These are phyloP conservation scores for Machimus rusticus DNA, from an alignment of 2,888 invertebrate genomes.

Conservation along the genomic window DNA sequence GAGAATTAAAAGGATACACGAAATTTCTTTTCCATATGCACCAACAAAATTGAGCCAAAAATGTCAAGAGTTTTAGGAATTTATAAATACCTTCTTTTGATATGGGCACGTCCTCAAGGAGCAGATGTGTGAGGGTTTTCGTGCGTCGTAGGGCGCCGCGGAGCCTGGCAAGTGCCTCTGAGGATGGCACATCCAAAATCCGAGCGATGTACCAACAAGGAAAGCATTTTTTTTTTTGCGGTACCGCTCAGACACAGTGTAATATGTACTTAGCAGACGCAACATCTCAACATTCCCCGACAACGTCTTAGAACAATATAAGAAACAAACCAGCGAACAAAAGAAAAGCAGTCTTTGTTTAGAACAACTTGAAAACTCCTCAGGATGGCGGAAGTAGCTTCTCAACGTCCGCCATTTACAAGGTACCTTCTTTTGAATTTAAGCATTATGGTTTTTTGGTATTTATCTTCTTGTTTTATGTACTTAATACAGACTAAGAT, in stretches of 20 bases:
- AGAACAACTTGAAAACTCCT: not conserved
- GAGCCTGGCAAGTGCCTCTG: not conserved
- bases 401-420: not conserved
- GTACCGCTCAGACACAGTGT: not conserved
- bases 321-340: not conserved
- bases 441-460: not conserved
- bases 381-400: not conserved
- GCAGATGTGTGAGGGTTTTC: not conserved
- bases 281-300: not conserved
- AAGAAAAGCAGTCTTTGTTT: slow-evolving; percentile 3
- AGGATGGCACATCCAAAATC: not conserved
- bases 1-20: not conserved
- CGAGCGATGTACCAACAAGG: not conserved
- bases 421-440: not conserved
- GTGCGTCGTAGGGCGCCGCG: not conserved
- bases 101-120: not conserved
- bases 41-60: not conserved
- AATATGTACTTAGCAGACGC: not conserved
- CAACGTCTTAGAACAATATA: slow-evolving; percentile 18
- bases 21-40: not conserved
- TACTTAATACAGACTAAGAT: not conserved
- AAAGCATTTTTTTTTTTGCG: not conserved
- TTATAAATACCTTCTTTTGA: not conserved
- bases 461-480: not conserved
- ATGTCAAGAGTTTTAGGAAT: not conserved